Conservation (phyloP, 2,113 vertebrate species). For the Sinocyclocheilus maitianheensis region DNA sequence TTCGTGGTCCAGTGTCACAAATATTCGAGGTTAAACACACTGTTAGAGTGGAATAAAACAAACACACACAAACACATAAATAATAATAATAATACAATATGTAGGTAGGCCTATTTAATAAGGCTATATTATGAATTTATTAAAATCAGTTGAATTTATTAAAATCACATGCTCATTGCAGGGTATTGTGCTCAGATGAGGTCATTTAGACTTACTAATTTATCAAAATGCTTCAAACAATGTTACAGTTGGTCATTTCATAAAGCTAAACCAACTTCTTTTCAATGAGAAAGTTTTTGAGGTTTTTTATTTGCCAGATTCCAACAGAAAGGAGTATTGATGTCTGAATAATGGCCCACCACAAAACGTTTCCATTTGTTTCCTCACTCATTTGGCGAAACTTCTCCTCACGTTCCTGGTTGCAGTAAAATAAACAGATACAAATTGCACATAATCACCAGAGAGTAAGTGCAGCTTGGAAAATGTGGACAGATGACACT, state of each 20-base stretch:
- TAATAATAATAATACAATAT: background rate
- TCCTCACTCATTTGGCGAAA: slow-evolving; percentile 87
- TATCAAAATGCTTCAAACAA: background rate
- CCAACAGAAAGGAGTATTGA: slow-evolving; percentile 82
- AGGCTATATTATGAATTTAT: background rate
- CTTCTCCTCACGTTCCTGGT: slow-evolving; percentile 85
- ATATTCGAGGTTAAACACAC: background rate
- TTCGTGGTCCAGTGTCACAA: too few species aligned
- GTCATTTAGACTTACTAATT: background rate
- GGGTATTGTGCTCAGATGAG: background rate
- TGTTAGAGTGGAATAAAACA: background rate
- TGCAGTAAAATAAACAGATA: slow-evolving; percentile 40
- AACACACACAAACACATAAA: too few species aligned
- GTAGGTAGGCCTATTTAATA: background rate
- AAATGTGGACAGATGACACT: background rate
- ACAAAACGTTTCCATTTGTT: slow-evolving; percentile 85
- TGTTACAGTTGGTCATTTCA: background rate
- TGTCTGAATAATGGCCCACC: slow-evolving; percentile 87
- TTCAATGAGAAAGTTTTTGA: slow-evolving; percentile 89
- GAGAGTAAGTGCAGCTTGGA: background rate
- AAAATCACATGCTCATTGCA: background rate
- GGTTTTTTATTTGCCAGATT: slow-evolving; percentile 89
- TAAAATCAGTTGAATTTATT: background rate
- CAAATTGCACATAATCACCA: background rate
- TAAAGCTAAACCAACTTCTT: slow-evolving; percentile 86